Evolutionary conservation across 37 sponge, comb jelly and placozoan genomes (phyloP), one percentile per base, ranked within the genome.

Genomic region (Tethya wilhelma): DNA sequence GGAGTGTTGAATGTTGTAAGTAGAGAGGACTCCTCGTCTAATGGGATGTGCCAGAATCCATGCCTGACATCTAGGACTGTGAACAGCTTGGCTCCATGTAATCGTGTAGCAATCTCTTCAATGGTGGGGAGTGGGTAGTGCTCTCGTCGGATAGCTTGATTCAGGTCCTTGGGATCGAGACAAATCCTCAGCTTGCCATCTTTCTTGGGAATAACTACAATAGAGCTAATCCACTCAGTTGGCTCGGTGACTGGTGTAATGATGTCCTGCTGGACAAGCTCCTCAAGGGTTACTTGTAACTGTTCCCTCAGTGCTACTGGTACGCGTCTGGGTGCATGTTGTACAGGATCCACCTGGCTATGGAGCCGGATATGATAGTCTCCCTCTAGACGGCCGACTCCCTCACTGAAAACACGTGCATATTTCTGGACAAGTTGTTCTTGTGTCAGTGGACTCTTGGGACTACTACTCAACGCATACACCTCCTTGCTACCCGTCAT

Each of bases 1-100:
- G 80, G 87, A 6, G 87, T 79, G 67, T 79, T 79, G 67, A 86
- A 78, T 1, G 79, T 86, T 44, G 91, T 91, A n/a, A 91, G 68
- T 33, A 81, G 58, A 34, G 76, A 73, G 28, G 87, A 86, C 17
- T 38, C 20, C 36, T 86, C 83, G 37, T 80, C 83, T 20, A 91
- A 63, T 38, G 39, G 33, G n/a, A 91, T 70, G 28, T 91, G 92
- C 87, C 83, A 87, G 44, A 81, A 91, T 32, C 83, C 91, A 25
- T 79, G 37, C 23, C 53, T 31, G 20, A 40, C 87, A 81, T 86
- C 91, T 2, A 86, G 62, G 7, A 81, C 66, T 39, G 87, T 78
- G 76, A 91, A 91, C 22, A 86, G 33, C 44, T 59, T 88, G 44
- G 83, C 77, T 30, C 62, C 62, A 36, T 67, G 78, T 17, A 82